Evolutionary conservation across 2,797 vertebrate genomes (phyloP).

Genomic region (Pyrocephalus nanus): DNA sequence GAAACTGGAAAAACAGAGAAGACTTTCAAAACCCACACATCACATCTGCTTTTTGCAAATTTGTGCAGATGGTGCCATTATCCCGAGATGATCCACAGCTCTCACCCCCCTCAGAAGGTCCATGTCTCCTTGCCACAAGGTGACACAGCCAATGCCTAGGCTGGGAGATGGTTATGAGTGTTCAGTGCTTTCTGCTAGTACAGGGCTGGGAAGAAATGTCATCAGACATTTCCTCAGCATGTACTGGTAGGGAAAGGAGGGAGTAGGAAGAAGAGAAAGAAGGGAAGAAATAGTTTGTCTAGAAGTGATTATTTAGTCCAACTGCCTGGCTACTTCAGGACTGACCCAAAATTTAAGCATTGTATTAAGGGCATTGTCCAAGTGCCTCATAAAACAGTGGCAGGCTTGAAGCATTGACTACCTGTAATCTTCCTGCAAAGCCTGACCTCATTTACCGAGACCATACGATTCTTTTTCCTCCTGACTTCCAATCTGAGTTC

Average conservation of each 20-base stretch:
- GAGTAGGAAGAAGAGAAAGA: rapidly evolving
- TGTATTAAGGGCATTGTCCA: background rate
- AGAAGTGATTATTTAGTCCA: background rate
- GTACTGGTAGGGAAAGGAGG: background rate
- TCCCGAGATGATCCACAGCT: background rate
- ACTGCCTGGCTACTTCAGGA: background rate
- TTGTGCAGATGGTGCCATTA: background rate
- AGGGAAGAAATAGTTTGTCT: background rate
- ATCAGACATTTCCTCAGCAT: background rate
- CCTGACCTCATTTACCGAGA: background rate
- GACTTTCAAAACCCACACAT: background rate
- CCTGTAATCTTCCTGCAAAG: background rate
- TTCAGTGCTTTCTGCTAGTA: background rate
- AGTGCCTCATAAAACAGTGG: background rate
- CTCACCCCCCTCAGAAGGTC: background rate
- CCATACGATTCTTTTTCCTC: background rate
- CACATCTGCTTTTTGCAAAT: background rate
- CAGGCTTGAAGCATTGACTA: background rate
- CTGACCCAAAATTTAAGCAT: background rate
- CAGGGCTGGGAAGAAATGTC: background rate
- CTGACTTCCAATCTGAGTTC: background rate
- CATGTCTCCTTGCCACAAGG: background rate
- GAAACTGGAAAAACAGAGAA: background rate
- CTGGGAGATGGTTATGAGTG: background rate
- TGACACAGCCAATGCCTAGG: background rate